Percentiles rank a stretch among this genome's conserved stretches.
Conservation (phyloP, 2,113 vertebrate genomes). For the Patagioenas fasciata region DNA sequence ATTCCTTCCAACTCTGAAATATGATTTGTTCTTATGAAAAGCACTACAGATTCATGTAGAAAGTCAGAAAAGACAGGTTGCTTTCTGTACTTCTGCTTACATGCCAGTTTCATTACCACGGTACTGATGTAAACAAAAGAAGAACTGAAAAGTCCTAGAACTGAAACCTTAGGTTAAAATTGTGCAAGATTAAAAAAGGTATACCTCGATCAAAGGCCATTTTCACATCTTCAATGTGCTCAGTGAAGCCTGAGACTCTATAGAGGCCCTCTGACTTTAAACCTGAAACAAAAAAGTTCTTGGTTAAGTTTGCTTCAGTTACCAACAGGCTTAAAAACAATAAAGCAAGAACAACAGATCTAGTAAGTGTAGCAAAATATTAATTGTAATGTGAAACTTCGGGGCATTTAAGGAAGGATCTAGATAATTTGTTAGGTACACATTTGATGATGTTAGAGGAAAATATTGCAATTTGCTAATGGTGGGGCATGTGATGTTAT, state of each 20-base stretch:
- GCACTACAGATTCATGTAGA: neutral
- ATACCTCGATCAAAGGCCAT: constrained; percentile 95
- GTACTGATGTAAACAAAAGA: neutral
- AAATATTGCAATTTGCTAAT: constrained; percentile 16
- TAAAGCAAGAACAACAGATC: neutral
- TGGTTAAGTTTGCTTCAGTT: constrained; percentile 29
- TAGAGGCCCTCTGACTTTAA: constrained; percentile 95
- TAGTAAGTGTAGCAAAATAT: neutral
- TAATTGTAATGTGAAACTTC: neutral
- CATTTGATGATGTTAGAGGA: neutral
- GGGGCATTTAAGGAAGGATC: neutral
- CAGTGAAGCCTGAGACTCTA: constrained; percentile 95
- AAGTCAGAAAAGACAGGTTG: neutral
- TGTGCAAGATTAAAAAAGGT: neutral
- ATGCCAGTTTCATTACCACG: neutral
- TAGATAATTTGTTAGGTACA: neutral
- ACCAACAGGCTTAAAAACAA: neutral
- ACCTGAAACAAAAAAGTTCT: constrained; percentile 74
- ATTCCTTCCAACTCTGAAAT: neutral
- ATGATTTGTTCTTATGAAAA: neutral
- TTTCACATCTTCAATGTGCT: constrained; percentile 95
- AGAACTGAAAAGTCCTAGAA: neutral
- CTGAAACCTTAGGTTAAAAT: neutral
- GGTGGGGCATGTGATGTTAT: neutral
- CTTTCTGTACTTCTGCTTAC: neutral